Base-by-base conservation (phyloP, 1,140 invertebrate species). In the Gonatopus flavifemur region DNA sequence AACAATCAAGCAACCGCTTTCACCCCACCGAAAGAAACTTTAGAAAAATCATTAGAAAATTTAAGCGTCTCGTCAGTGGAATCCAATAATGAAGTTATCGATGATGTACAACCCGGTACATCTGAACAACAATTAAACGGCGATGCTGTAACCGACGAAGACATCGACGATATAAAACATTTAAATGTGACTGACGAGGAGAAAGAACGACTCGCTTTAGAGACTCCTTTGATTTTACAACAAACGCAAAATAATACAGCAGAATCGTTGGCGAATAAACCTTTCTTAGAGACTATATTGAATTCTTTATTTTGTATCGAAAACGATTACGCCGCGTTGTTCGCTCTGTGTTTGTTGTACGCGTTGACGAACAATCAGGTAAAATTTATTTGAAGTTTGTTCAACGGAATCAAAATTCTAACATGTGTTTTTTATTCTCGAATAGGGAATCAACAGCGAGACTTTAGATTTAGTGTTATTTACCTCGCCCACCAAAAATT, bases 311-410 rank as follows among this genome's bases (percentile, higher is more conserved):
- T 92, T 66, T 93, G 93, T 70, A 82, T 77, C 4, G 92, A 96
- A 68, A 97, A 97, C 77, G 96, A 99, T 80, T 98, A 98, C 74
- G 84, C 91, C 25, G 87, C 94, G 0, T 78, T 99, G 37, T 95
- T 98, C 79, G 87, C 90, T 1, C 78, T 98, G 7, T 94, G 94
- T 74, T 81, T 98, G 36, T 82, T 98, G 1, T 96, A 96, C 76
- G 93, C 94, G 13, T 85, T 98, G 67, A 89, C 89, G 43, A 89
- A 94, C 72, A 98, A 98, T 81, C 83, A 88, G 86, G 95, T 96
- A 95, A 77, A 75, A 55, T 49, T 45, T 32, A 35, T 25, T 42
- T 33, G 1, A 31, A n/a, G 38, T 46, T 46, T 15, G 1, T 9
- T 3, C 13, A 30, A 15, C n/a, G 0, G 21, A 21, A 31, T 2